Conservation (phyloP, 2,888 invertebrate genomes). For the Cyclophora punctaria region DNA sequence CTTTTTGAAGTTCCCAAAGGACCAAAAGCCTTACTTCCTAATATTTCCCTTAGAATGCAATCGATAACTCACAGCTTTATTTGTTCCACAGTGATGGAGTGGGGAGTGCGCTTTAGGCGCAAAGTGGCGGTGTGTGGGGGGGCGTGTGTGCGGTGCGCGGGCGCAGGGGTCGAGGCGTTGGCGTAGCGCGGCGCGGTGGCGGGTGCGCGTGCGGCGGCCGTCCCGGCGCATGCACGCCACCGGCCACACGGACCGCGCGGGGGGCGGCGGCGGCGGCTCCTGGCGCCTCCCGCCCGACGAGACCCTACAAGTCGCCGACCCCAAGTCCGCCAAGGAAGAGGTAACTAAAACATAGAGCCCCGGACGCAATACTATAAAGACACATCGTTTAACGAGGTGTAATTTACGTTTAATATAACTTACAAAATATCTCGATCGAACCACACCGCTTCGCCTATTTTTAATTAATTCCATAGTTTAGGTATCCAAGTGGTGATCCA, state of each 20-base stretch:
- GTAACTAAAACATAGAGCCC: slow-evolving; percentile 30
- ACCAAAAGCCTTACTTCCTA: neutral
- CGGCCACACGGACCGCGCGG: slow-evolving; percentile 89
- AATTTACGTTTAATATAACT: too few relatives aligned
- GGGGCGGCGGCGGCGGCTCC: slow-evolving; percentile 79
- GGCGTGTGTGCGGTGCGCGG: slow-evolving; percentile 25
- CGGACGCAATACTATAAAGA: too few relatives aligned
- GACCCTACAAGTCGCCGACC: slow-evolving; percentile 92
- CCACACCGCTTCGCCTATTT: too few relatives aligned
- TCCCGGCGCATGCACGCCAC: slow-evolving; percentile 90
- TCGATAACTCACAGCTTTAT: too few relatives aligned
- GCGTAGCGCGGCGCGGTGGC: slow-evolving; percentile 74
- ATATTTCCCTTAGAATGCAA: too few relatives aligned
- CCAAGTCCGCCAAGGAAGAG: slow-evolving; percentile 85
- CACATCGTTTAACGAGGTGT: too few relatives aligned
- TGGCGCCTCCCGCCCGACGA: slow-evolving; percentile 95
- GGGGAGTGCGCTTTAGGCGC: slow-evolving; percentile 32
- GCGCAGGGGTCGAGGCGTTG: slow-evolving; percentile 39
- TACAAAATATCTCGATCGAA: too few relatives aligned
- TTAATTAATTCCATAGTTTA: too few relatives aligned
- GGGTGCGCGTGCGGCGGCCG: slow-evolving; percentile 76
- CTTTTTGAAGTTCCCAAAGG: neutral
- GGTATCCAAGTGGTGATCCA: too few relatives aligned
- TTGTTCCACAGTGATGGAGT: slow-evolving; percentile 39
- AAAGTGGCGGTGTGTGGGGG: slow-evolving; percentile 36